Percentiles rank a stretch among this genome's conserved stretches.
phyloP scores from a whole-genome alignment of 2,888 invertebrate genomes.

The Andrena camellia region DNA sequence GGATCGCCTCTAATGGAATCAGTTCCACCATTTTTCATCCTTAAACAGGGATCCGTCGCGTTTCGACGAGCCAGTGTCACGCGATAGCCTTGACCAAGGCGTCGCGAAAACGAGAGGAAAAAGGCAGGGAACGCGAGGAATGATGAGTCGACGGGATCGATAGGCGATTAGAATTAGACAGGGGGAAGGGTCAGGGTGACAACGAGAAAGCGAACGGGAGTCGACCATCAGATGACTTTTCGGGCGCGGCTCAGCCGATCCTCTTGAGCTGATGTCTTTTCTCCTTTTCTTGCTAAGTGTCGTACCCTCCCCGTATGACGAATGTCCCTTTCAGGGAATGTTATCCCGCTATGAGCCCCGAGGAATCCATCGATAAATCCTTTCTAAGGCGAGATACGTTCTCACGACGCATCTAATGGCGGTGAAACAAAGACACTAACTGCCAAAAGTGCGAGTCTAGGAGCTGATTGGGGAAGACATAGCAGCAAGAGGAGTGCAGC shows the following conservation, averaged over 20 bases:
- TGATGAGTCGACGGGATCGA: slow-evolving; percentile 53
- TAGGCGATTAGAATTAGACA: slow-evolving; percentile 65
- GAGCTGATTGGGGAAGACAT: background rate
- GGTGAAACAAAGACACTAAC: background rate
- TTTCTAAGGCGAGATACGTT: background rate
- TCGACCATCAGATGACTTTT: slow-evolving; percentile 36
- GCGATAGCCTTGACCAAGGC: slow-evolving; percentile 44
- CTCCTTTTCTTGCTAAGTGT: slow-evolving; percentile 17
- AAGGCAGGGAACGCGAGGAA: background rate
- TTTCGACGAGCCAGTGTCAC: slow-evolving; percentile 35
- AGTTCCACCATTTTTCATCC: slow-evolving; percentile 28
- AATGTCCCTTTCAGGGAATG: slow-evolving; percentile 29
- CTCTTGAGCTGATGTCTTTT: slow-evolving; percentile 38
- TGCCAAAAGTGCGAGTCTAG: background rate
- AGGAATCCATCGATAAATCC: slow-evolving; percentile 19
- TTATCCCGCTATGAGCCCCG: background rate
- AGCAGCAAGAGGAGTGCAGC: background rate
- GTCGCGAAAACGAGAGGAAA: slow-evolving; percentile 1
- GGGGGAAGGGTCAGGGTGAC: background rate
- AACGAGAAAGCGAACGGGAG: slow-evolving; percentile 8
- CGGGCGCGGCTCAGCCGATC: slow-evolving; percentile 56
- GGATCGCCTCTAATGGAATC: slow-evolving; percentile 23
- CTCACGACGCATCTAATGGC: background rate
- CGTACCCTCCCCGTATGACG: slow-evolving; percentile 4
- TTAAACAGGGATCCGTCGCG: slow-evolving; percentile 12